Evolutionary conservation across 2,888 invertebrate genomes (phyloP).

Genomic region (Drosophila multiciliata): DNA sequence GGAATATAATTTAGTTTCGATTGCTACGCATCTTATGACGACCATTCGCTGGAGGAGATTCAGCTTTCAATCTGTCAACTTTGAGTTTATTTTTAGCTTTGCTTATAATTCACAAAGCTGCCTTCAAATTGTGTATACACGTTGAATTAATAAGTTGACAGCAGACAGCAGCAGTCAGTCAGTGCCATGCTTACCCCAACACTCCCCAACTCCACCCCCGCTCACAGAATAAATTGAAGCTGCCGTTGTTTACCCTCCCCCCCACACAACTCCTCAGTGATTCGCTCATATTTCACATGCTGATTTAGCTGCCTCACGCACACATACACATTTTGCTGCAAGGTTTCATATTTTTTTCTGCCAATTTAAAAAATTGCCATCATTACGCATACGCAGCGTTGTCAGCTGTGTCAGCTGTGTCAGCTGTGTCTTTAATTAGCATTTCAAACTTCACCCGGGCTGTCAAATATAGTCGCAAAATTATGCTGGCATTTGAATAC

Average conservation of each 20-base stretch:
- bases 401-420: constrained; percentile 51
- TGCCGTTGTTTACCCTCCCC: background rate
- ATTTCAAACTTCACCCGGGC: constrained; percentile 40
- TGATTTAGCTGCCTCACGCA: constrained; percentile 47
- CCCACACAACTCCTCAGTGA: background rate
- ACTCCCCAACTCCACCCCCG: constrained; percentile 13
- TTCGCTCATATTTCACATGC: constrained; percentile 54
- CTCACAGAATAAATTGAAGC: background rate
- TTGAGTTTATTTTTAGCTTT: constrained; percentile 61
- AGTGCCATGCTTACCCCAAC: constrained; percentile 42
- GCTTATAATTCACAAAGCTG: constrained; percentile 55
- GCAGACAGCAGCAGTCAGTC: constrained; percentile 71
- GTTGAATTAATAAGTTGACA: constrained; percentile 76
- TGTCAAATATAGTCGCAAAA: constrained; percentile 22
- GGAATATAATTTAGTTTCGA: background rate
- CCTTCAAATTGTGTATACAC: constrained; percentile 34
- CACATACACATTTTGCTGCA: constrained; percentile 13
- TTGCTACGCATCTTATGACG: background rate
- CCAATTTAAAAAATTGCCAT: constrained; percentile 46
- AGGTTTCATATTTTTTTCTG: constrained; percentile 28
- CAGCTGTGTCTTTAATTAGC: constrained; percentile 67
- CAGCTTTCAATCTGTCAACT: background rate
- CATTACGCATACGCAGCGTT: constrained; percentile 48
- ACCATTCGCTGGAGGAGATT: constrained; percentile 7
- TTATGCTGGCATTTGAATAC: constrained; percentile 17